Evolutionary conservation across 2,888 invertebrate genomes (phyloP).

Genomic region (Plagiodera versicolora): DNA sequence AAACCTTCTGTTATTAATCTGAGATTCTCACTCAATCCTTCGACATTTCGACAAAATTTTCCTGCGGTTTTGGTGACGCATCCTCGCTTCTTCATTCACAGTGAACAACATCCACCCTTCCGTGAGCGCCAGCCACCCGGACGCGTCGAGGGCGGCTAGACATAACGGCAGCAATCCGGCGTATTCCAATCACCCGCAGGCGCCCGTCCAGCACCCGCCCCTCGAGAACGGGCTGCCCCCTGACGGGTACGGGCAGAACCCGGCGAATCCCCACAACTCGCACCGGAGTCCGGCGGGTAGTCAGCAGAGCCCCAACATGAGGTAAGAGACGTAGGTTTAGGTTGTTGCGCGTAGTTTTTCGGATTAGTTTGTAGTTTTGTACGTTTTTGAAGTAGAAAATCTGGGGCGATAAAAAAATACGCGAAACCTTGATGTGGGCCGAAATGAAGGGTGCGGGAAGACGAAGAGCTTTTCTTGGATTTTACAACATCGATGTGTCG

Average conservation of each 20-base stretch:
- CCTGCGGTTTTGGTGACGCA: too few species aligned
- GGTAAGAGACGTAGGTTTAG: too few species aligned
- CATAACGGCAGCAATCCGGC: slow-evolving; percentile 40
- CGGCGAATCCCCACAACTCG: slow-evolving; percentile 35
- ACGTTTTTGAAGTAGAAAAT: background rate
- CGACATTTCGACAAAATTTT: too few species aligned
- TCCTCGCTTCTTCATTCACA: slow-evolving; percentile 41
- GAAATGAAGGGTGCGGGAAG: background rate
- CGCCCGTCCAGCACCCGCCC: slow-evolving; percentile 36
- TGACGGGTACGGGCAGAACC: slow-evolving; percentile 43
- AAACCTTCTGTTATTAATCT: too few species aligned
- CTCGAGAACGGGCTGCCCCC: slow-evolving; percentile 60
- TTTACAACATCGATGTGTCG: too few species aligned
- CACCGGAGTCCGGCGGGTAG: slow-evolving; percentile 34
- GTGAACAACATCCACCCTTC: slow-evolving; percentile 60
- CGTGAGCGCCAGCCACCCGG: slow-evolving; percentile 55
- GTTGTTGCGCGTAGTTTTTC: too few species aligned
- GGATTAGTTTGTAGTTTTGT: too few species aligned
- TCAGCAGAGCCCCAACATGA: slow-evolving; percentile 41
- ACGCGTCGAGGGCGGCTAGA: slow-evolving; percentile 54
- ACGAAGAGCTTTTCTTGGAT: too few species aligned
- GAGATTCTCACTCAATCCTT: too few species aligned
- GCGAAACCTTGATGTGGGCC: background rate
- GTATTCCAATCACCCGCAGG: slow-evolving; percentile 43
- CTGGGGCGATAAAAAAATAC: too few species aligned